Percentiles rank a stretch among this genome's conserved stretches.
Evolutionary conservation across 30 jellyfish, hydroid and myxozoan genomes (phyloP).

Genomic region (Cassiopea andromeda): DNA sequence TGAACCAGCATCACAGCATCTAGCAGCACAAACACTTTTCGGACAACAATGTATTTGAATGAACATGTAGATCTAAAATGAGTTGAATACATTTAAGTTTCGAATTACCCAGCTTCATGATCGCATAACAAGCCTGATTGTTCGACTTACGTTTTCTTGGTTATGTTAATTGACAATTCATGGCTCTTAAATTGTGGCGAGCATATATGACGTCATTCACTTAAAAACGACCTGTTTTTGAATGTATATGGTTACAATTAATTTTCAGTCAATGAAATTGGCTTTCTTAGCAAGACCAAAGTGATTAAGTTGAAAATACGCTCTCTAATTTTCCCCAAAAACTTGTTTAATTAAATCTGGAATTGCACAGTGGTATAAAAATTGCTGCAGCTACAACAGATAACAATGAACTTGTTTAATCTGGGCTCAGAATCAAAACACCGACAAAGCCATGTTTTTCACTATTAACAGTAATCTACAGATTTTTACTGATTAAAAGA

Average conservation of each 20-base stretch:
- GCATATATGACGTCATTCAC: constrained; percentile 5
- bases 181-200: background rate
- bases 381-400: constrained; percentile 24
- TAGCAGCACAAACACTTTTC: too few relatives aligned
- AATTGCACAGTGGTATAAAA: constrained; percentile 26
- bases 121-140: background rate
- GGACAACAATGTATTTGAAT: too few relatives aligned
- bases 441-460: constrained; percentile 40
- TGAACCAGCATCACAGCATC: too few relatives aligned
- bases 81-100: background rate
- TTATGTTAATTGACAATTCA: background rate
- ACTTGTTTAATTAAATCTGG: constrained; percentile 18
- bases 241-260: background rate
- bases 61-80: too few relatives aligned
- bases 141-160: background rate
- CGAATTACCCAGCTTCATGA: background rate
- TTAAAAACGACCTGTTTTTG: background rate
- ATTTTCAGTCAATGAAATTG: constrained; percentile 13
- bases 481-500: constrained; percentile 29
- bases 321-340: constrained; percentile 31
- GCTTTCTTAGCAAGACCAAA: constrained; percentile 31
- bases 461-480: constrained; percentile 29
- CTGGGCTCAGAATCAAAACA: constrained; percentile 33
- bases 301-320: constrained; percentile 37
- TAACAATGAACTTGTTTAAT: constrained; percentile 11